Conservation (phyloP, 2,113 vertebrate species). For the Rhinolophus ferrumequinum region DNA sequence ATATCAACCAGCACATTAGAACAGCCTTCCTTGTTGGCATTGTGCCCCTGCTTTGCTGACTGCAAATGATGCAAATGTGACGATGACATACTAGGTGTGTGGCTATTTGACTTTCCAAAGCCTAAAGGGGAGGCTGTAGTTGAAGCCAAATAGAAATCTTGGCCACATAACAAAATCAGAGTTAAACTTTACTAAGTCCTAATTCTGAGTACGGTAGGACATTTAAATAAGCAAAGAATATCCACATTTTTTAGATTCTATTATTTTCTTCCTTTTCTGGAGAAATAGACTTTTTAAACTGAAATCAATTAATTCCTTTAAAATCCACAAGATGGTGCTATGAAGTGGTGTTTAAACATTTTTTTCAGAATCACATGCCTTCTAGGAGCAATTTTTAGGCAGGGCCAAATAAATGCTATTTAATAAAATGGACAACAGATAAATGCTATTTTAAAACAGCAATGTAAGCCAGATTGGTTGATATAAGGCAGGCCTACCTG, state of each 20-base stretch:
- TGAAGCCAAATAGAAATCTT: background rate
- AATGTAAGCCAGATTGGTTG: background rate
- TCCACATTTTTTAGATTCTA: background rate
- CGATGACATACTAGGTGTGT: background rate
- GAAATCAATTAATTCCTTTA: constrained; percentile 11
- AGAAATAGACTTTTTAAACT: constrained; percentile 15
- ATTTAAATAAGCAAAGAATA: constrained; percentile 42
- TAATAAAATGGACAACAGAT: background rate
- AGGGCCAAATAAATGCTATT: background rate
- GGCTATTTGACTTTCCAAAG: constrained; percentile 9
- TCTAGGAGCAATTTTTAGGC: constrained; percentile 39
- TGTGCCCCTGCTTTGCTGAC: background rate
- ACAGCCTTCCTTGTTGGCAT: background rate
- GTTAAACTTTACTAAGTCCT: background rate
- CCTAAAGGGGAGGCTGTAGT: background rate
- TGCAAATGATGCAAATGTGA: background rate
- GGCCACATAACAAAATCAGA: background rate
- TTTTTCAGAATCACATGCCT: constrained; percentile 22
- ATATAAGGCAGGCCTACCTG: background rate
- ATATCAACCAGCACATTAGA: background rate
- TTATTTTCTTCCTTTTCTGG: constrained; percentile 3
- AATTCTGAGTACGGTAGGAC: constrained; percentile 9
- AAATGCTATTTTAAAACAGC: background rate
- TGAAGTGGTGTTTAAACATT: constrained; percentile 67
- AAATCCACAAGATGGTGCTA: constrained; percentile 85